Evolutionary conservation across 2,113 vertebrate species (phyloP).

Genomic region (Conger conger): DNA sequence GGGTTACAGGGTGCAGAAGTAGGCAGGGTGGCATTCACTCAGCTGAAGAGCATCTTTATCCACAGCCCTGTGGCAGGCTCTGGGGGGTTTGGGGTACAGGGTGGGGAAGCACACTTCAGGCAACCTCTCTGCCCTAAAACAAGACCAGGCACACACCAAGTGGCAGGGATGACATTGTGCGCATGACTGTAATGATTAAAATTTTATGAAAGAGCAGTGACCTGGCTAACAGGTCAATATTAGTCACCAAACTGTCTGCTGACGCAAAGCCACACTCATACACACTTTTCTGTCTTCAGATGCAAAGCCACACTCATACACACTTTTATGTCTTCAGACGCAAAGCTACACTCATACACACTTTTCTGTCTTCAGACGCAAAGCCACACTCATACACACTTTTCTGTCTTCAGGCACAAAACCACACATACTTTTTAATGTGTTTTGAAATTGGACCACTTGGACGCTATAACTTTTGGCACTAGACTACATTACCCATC

Average conservation of each 20-base stretch:
- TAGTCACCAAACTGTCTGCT: too few species aligned
- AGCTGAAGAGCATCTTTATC: not conserved
- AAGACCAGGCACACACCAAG: too few species aligned
- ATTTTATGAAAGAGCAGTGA: not conserved
- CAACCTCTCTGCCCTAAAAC: too few species aligned
- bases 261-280: not conserved
- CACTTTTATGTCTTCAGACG: not conserved
- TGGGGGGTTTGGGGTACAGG: not conserved
- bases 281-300: not conserved
- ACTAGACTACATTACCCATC: not conserved
- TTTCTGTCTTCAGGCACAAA: not conserved
- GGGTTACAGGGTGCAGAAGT: not conserved
- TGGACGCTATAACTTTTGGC: too few species aligned
- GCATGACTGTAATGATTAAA: too few species aligned
- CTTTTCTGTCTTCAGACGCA: not conserved
- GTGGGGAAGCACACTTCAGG: too few species aligned
- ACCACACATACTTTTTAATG: too few species aligned
- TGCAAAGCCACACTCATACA: not conserved
- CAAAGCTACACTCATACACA: not conserved
- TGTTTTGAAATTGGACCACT: too few species aligned
- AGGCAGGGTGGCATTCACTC: not conserved
- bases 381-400: not conserved
- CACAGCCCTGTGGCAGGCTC: not conserved
- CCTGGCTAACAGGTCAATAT: not conserved
- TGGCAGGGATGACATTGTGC: too few species aligned